Evolutionary conservation across 2,888 invertebrate genomes (phyloP).

Genomic region (Falcaria lacertinaria): DNA sequence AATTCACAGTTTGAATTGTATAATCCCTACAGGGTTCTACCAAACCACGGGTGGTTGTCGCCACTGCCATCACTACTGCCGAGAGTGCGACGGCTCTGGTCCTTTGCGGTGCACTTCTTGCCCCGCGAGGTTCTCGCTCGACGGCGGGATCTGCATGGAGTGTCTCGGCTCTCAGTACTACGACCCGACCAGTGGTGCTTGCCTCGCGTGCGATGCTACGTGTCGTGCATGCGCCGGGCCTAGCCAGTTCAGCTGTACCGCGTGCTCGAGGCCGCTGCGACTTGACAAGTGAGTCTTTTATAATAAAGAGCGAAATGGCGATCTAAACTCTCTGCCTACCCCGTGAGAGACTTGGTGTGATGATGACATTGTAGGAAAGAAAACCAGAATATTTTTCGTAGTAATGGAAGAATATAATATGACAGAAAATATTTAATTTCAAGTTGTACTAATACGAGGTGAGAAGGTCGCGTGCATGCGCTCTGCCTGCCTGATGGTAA

Average conservation of each 20-base stretch:
- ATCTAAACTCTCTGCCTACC: too few species aligned
- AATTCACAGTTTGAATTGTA: too few species aligned
- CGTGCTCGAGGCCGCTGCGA: slow-evolving; percentile 82
- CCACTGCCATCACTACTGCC: slow-evolving; percentile 93
- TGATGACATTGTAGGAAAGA: too few species aligned
- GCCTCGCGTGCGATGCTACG: slow-evolving; percentile 82
- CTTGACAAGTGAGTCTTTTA: slow-evolving; percentile 78
- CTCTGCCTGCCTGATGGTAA: too few species aligned
- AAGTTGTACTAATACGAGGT: too few species aligned
- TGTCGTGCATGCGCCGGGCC: slow-evolving; percentile 84
- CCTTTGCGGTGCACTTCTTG: slow-evolving; percentile 87
- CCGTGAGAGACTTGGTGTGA: too few species aligned
- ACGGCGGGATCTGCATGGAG: slow-evolving; percentile 87
- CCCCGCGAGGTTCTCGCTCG: slow-evolving; percentile 85
- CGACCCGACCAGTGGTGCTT: slow-evolving; percentile 83
- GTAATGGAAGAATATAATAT: too few species aligned
- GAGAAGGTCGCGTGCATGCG: too few species aligned
- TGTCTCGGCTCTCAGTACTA: slow-evolving; percentile 87
- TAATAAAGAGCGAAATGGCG: too few species aligned
- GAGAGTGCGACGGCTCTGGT: slow-evolving; percentile 90
- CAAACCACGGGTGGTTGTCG: slow-evolving; percentile 90
- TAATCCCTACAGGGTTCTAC: slow-evolving; percentile 82
- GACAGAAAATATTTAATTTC: too few species aligned
- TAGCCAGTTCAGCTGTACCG: slow-evolving; percentile 83
- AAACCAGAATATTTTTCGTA: too few species aligned